phyloP scores from a whole-genome alignment of 2,113 vertebrate species.

The Callaeas wilsoni region DNA sequence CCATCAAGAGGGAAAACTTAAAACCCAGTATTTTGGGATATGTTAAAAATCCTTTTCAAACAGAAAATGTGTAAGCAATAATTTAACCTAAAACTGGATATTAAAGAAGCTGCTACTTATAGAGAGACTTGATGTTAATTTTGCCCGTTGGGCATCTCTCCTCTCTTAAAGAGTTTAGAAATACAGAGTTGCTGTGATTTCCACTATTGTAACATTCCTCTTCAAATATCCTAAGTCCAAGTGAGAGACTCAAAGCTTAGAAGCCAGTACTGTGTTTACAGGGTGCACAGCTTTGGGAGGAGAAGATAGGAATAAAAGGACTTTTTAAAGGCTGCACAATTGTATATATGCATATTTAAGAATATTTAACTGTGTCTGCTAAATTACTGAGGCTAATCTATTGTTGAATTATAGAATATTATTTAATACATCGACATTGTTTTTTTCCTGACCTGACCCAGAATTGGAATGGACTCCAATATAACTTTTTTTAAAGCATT shows the following conservation, averaged over 20 bases:
- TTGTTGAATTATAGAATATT: constrained; percentile 21
- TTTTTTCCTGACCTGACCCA: constrained; percentile 48
- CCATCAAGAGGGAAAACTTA: neutral
- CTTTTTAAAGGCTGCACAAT: neutral
- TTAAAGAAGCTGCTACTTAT: constrained; percentile 22
- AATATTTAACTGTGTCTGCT: constrained; percentile 43
- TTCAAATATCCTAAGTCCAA: neutral
- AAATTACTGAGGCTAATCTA: constrained; percentile 21
- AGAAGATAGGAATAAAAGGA: constrained; percentile 16
- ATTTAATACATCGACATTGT: constrained; percentile 25
- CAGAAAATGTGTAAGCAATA: neutral
- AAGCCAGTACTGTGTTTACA: constrained; percentile 6
- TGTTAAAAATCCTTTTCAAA: neutral
- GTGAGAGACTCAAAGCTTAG: neutral
- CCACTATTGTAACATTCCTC: neutral
- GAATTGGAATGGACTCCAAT: constrained; percentile 45
- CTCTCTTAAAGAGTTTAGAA: neutral
- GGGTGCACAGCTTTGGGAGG: neutral
- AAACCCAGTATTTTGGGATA: neutral
- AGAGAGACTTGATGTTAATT: neutral
- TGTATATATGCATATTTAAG: constrained; percentile 44
- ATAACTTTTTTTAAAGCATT: constrained; percentile 44
- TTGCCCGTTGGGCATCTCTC: neutral
- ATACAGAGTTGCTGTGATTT: neutral
- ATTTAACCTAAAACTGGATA: neutral